These are phyloP conservation scores for Silurus asotus DNA, from an alignment of 2,113 vertebrate genomes.

Conservation along the genomic window DNA sequence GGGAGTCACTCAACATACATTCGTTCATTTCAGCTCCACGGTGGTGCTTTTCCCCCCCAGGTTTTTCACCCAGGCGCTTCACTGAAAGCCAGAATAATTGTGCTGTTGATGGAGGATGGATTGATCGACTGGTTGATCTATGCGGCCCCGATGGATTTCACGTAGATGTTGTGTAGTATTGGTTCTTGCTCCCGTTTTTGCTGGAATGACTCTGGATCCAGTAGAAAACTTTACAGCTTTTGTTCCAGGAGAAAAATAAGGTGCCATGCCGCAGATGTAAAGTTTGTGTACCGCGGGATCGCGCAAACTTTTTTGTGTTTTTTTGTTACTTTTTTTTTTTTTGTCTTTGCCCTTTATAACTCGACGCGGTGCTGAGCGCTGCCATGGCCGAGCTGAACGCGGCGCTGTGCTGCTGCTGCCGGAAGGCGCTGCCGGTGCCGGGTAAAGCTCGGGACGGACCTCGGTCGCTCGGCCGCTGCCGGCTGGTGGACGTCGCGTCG, in stretches of 20 bases:
- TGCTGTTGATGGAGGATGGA: conserved; percentile 36
- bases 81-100: neutral
- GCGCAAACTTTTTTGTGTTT: neutral
- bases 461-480: conserved; percentile 64
- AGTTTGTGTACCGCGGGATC: neutral
- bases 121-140: conserved; percentile 37
- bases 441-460: conserved; percentile 60
- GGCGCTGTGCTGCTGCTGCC: conserved; percentile 89
- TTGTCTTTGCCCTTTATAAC: too few relatives aligned
- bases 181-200: conserved; percentile 1
- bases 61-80: neutral
- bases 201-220: neutral
- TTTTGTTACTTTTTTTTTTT: neutral
- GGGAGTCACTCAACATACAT: conserved; percentile 52
- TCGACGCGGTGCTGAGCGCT: conserved; percentile 30
- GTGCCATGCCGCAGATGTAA: conserved; percentile 26
- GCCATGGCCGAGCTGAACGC: conserved; percentile 63
- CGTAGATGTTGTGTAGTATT: conserved; percentile 62
- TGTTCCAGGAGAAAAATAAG: neutral
- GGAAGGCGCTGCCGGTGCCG: conserved; percentile 72
- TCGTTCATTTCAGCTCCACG: conserved; percentile 44
- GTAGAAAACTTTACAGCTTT: conserved; percentile 11
- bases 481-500: conserved; percentile 81
- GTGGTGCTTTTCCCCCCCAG: neutral
- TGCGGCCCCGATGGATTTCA: conserved; percentile 78